Evolutionary conservation across 2,797 vertebrate genomes (phyloP).

Genomic region (Masticophis lateralis): DNA sequence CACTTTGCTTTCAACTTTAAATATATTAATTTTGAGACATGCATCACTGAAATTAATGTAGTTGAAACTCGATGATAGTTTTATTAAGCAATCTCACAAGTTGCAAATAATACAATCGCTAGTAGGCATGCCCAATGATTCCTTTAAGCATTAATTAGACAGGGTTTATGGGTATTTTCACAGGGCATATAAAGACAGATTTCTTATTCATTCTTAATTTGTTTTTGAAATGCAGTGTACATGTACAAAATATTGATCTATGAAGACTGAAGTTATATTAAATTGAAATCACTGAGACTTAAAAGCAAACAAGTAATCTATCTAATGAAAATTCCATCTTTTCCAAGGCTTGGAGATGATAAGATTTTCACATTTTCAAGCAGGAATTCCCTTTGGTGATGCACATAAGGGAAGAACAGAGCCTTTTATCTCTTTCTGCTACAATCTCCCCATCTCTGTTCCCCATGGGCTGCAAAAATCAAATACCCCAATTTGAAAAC

Average conservation of each 20-base stretch:
- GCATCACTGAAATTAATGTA: background rate
- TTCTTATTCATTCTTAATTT: background rate
- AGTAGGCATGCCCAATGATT: background rate
- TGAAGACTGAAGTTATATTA: background rate
- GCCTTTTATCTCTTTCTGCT: conserved; percentile 6
- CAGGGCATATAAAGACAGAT: background rate
- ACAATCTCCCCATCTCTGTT: background rate
- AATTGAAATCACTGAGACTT: background rate
- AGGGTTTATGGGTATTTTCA: background rate
- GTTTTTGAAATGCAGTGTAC: background rate
- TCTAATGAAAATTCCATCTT: background rate
- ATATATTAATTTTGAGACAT: background rate
- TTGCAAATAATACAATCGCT: background rate
- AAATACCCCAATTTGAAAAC: conserved; percentile 8
- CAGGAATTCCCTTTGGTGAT: background rate
- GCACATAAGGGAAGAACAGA: background rate
- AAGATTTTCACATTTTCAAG: background rate
- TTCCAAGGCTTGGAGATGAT: background rate
- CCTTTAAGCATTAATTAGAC: background rate
- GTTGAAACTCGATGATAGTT: background rate
- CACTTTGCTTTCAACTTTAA: background rate
- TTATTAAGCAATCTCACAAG: background rate
- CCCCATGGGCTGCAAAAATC: background rate
- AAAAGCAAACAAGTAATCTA: background rate
- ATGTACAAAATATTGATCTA: background rate